Conservation (phyloP, 2,797 vertebrate genomes). For the Bradypodion ventrale region DNA sequence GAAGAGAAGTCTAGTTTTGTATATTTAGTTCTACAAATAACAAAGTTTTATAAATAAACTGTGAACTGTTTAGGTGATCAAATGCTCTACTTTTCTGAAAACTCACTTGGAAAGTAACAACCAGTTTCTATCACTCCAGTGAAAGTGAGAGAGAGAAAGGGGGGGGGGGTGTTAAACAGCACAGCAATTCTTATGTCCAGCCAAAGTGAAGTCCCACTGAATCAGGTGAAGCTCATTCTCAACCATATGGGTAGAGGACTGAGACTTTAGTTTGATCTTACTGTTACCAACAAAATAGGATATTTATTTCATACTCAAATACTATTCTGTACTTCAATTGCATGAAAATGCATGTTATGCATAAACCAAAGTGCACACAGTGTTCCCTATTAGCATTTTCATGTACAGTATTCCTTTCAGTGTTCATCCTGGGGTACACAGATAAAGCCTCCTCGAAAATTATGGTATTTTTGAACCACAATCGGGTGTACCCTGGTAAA, state of each 20-base stretch:
- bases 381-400: neutral
- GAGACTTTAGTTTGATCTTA: neutral
- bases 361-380: neutral
- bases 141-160: neutral
- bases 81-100: neutral
- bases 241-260: neutral
- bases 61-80: neutral
- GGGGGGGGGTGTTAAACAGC: too few species aligned
- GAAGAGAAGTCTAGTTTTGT: slow-evolving; percentile 4
- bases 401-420: neutral
- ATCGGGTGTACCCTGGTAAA: too few species aligned
- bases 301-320: neutral
- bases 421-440: too few species aligned
- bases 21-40: neutral
- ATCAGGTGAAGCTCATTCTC: neutral
- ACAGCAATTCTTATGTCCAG: neutral
- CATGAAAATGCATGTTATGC: neutral
- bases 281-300: neutral
- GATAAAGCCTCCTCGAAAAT: too few species aligned
- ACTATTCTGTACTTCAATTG: slow-evolving; percentile 5
- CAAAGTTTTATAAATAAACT: neutral
- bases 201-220: neutral
- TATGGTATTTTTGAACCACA: too few species aligned
- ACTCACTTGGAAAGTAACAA: neutral
- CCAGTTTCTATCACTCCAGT: too few species aligned